Base-by-base conservation (phyloP, 2,113 vertebrate genomes). In the Capra hircus region DNA sequence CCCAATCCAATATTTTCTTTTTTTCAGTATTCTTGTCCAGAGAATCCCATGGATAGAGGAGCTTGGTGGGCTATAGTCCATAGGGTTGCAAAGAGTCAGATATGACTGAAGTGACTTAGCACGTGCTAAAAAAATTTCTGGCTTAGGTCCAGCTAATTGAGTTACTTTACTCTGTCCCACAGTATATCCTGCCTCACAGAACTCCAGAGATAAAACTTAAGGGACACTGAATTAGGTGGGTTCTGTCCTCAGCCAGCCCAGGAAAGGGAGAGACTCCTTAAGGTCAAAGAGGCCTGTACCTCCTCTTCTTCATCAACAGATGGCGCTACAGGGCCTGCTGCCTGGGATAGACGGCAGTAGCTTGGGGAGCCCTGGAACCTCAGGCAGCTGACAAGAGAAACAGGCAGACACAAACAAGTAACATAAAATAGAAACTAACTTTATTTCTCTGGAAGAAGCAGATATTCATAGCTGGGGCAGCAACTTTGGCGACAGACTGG, bases 391-490 rank as follows among this genome's bases (percentile, higher is more conserved):
- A 81, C 21, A 89, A 86, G 83, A 96, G 82, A 88, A 94, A 86
- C 21, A 88, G 80, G n/a, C 82, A 53, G 57, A 59, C 52, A 90
- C 87, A 62, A 36, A 23, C 1, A 30, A 30, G 25, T 98, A 98
- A 97, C 84, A 62, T 98, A 98, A 98, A 98, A 98, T 98, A 98
- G 84, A 98, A 98, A 98, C 95, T 82, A 96, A 88, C 71, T 98
- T 98, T 98, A 98, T 98, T 98, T 98, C 77, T 98, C 98, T 97
- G 97, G 91, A 95, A 97, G 97, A 98, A 98, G 98, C 98, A 94
- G 84, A 88, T 90, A 97, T 77, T 57, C 57, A 88, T 60, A 90
- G 96, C 74, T 43, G 60, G 95, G 96, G 62, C 91, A 88, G 60
- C 92, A 90, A 77, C 97, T 97, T 90, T 97, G 96, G 96, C 74